Evolutionary conservation across 2,888 invertebrate species (phyloP).

Genomic region (Lasioglossum marginatum): DNA sequence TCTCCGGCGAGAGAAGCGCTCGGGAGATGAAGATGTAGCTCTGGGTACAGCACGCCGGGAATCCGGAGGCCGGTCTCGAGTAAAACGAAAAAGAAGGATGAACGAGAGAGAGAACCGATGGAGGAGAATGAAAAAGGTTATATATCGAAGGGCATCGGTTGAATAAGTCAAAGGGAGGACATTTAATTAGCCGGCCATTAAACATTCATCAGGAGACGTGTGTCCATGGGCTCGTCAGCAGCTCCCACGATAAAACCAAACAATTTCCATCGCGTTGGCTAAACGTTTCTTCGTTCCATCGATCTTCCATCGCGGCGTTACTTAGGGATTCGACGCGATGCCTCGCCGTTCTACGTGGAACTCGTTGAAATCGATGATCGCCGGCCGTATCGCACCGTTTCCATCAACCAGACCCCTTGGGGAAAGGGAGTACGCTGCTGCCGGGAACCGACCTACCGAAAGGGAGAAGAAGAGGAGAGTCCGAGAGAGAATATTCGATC

Average conservation of each 20-base stretch:
- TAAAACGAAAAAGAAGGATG: background rate
- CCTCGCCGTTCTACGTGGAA: constrained; percentile 64
- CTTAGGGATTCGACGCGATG: constrained; percentile 69
- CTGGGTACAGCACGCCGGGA: constrained; percentile 21
- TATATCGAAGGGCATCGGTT: background rate
- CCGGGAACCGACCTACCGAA: background rate
- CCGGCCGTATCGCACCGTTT: constrained; percentile 47
- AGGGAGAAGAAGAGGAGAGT: background rate
- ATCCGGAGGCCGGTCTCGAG: background rate
- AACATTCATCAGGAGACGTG: constrained; percentile 14
- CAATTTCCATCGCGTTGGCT: constrained; percentile 43
- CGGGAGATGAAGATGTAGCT: constrained; percentile 50
- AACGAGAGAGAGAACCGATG: background rate
- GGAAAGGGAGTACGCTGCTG: background rate
- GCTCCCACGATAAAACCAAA: constrained; percentile 37
- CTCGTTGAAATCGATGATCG: constrained; percentile 68
- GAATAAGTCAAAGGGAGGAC: background rate
- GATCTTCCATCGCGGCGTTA: constrained; percentile 63
- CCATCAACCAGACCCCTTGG: constrained; percentile 30
- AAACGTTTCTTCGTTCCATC: constrained; percentile 61
- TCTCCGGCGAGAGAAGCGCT: background rate
- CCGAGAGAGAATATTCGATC: constrained; percentile 39
- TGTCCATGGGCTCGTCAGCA: background rate
- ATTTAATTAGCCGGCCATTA: constrained; percentile 29
- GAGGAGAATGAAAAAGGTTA: background rate